Conservation (phyloP, 1,140 invertebrate species). For the Hyphantria cunea region DNA sequence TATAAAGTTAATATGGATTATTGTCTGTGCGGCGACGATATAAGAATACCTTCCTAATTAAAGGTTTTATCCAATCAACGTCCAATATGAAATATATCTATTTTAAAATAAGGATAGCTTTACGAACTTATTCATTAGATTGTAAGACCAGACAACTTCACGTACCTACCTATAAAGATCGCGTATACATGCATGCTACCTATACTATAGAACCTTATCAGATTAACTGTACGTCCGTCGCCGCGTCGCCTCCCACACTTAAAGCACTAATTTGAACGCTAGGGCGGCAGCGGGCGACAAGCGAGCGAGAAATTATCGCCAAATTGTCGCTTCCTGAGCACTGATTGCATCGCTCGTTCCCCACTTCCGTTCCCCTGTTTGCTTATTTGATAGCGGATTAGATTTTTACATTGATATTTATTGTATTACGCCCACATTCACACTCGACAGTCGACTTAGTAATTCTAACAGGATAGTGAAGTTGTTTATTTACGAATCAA, state of each 20-base stretch:
- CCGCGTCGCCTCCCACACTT: slow-evolving; percentile 16
- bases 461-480: too few relatives aligned
- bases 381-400: slow-evolving; percentile 33
- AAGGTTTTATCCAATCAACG: too few relatives aligned
- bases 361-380: slow-evolving; percentile 38
- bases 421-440: not conserved
- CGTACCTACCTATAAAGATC: not conserved
- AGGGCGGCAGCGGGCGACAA: slow-evolving; percentile 18
- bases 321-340: slow-evolving; percentile 45
- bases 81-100: too few relatives aligned
- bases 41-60: too few relatives aligned
- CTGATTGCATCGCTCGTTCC: slow-evolving; percentile 43
- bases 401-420: slow-evolving; percentile 22
- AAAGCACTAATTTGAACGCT: slow-evolving; percentile 28
- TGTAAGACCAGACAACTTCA: not conserved
- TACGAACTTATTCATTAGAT: too few relatives aligned
- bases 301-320: slow-evolving; percentile 43
- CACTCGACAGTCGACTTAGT: too few relatives aligned
- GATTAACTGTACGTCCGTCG: too few relatives aligned
- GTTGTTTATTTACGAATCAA: too few relatives aligned
- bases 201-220: too few relatives aligned
- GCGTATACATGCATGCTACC: not conserved
- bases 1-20: too few relatives aligned
- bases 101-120: too few relatives aligned
- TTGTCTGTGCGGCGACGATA: too few relatives aligned